These are phyloP conservation scores for Dichetophora obliterata DNA, from an alignment of 2,888 invertebrate species.

Conservation along the genomic window DNA sequence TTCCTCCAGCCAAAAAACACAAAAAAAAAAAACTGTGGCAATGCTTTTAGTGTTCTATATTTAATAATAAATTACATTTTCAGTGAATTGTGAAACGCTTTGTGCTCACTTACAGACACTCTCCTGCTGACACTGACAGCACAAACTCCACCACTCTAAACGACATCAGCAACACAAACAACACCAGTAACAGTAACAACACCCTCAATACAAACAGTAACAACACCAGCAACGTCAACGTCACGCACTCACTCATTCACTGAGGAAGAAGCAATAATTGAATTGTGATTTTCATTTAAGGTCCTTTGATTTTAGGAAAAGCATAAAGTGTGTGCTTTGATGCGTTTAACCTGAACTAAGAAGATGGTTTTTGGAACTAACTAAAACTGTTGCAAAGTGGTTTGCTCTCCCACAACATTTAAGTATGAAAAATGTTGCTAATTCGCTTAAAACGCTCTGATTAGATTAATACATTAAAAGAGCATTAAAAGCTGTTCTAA, in stretches of 20 bases:
- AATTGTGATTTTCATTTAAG: constrained; percentile 65
- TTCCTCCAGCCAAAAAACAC: not conserved
- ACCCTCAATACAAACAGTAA: not conserved
- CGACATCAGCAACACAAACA: not conserved
- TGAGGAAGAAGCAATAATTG: constrained; percentile 54
- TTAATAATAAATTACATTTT: constrained; percentile 28
- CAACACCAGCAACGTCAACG: not conserved
- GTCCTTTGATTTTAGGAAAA: constrained; percentile 62
- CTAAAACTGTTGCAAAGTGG: too few relatives aligned
- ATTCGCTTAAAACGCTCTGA: not conserved
- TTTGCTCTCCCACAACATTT: not conserved
- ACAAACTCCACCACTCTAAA: not conserved
- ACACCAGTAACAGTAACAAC: not conserved
- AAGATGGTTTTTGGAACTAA: not conserved
- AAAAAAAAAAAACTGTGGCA: not conserved
- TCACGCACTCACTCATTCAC: not conserved
- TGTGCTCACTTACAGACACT: constrained; percentile 18
- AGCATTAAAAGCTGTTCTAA: too few relatives aligned
- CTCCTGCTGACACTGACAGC: not conserved
- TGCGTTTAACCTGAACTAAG: constrained; percentile 7
- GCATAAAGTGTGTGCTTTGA: constrained; percentile 31
- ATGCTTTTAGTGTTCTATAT: constrained; percentile 32
- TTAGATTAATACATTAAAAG: not conserved
- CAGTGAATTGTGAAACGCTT: constrained; percentile 17
- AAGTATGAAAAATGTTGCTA: not conserved